Conservation (phyloP, 2,888 invertebrate species). For the Polietes domitor region DNA sequence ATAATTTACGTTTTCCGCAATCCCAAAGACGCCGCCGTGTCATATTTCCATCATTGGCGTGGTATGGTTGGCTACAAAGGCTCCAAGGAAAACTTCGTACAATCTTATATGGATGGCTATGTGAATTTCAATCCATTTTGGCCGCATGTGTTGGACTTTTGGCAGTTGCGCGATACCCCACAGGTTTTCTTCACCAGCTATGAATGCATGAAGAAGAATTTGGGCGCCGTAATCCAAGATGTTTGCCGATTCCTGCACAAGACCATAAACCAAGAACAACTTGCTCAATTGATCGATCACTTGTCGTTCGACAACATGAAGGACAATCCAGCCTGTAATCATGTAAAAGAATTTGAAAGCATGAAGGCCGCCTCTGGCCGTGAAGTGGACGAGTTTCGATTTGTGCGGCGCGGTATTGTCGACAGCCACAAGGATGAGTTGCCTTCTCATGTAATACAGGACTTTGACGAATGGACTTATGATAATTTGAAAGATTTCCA, state of each 20-base stretch:
- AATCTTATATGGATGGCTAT: slow-evolving; percentile 76
- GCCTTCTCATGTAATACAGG: slow-evolving; percentile 72
- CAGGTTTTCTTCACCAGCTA: slow-evolving; percentile 78
- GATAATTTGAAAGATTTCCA: slow-evolving; percentile 72
- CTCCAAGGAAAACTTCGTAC: slow-evolving; percentile 76
- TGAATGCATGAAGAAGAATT: slow-evolving; percentile 77
- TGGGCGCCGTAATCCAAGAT: slow-evolving; percentile 73
- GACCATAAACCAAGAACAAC: slow-evolving; percentile 68
- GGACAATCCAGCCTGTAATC: slow-evolving; percentile 77
- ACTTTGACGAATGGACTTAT: slow-evolving; percentile 77
- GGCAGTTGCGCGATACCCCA: slow-evolving; percentile 75
- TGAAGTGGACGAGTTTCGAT: slow-evolving; percentile 77
- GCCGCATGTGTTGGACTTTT: slow-evolving; percentile 78
- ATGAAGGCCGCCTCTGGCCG: slow-evolving; percentile 77
- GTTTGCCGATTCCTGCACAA: slow-evolving; percentile 74
- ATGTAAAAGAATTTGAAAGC: slow-evolving; percentile 78
- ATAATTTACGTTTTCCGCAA: slow-evolving; percentile 92
- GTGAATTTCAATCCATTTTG: slow-evolving; percentile 77
- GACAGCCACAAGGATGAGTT: slow-evolving; percentile 79
- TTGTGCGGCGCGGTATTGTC: slow-evolving; percentile 78
- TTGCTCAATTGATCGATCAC: slow-evolving; percentile 73
- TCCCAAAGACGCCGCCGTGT: slow-evolving; percentile 92
- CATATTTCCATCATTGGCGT: slow-evolving; percentile 86
- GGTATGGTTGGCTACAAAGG: slow-evolving; percentile 78
- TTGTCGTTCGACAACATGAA: slow-evolving; percentile 79